These are phyloP conservation scores for Campoletis sonorensis DNA, from an alignment of 1,140 invertebrate genomes.

Conservation along the genomic window DNA sequence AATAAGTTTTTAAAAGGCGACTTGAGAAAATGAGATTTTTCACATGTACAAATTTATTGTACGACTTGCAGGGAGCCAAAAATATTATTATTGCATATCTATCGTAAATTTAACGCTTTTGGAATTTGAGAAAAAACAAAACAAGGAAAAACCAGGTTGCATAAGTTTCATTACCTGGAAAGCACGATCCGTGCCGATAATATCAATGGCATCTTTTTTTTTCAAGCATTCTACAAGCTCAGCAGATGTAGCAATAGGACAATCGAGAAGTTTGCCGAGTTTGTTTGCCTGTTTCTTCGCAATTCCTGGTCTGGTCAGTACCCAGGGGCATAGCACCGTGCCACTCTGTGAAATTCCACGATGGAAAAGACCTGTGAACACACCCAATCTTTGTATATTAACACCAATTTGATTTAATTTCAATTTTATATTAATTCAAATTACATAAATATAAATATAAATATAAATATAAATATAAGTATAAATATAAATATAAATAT, in stretches of 20 bases:
- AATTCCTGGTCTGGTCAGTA: constrained; percentile 80
- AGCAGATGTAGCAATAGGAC: constrained; percentile 75
- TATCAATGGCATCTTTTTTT: constrained; percentile 77
- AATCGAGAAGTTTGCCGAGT: constrained; percentile 80
- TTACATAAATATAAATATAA: too few relatives aligned
- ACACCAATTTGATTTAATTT: neutral
- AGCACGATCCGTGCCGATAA: constrained; percentile 79
- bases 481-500: too few relatives aligned
- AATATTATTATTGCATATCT: neutral
- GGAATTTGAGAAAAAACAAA: neutral
- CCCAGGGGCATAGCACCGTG: constrained; percentile 87
- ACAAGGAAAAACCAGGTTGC: neutral
- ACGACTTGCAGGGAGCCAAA: too few relatives aligned
- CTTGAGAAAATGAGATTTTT: too few relatives aligned
- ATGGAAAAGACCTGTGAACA: constrained; percentile 81
- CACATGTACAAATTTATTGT: too few relatives aligned
- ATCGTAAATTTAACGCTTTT: neutral
- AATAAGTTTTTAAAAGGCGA: too few relatives aligned
- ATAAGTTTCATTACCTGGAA: constrained; percentile 77
- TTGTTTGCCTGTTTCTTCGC: constrained; percentile 80
- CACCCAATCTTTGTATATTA: neutral
- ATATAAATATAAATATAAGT: too few relatives aligned
- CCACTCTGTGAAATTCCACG: constrained; percentile 88
- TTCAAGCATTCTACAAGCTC: constrained; percentile 80
- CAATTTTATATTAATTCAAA: too few relatives aligned